phyloP scores from a whole-genome alignment of 2,888 invertebrate species.

The Germaria angustata region DNA sequence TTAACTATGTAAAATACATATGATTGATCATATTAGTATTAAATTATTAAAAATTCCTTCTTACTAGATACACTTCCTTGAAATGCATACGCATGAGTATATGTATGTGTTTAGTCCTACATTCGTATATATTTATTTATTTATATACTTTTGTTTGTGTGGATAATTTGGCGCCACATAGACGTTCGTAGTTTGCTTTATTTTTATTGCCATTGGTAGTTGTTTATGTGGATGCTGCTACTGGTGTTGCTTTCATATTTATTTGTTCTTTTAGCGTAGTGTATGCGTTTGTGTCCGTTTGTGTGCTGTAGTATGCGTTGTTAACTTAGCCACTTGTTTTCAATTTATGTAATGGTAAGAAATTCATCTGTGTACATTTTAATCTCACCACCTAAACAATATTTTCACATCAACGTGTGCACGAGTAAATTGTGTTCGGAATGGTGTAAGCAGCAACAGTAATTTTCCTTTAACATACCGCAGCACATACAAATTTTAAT shows the following conservation, averaged over 20 bases:
- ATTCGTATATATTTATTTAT: background rate
- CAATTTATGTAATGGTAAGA: slow-evolving; percentile 11
- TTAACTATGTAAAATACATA: too few species aligned
- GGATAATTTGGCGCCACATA: slow-evolving; percentile 57
- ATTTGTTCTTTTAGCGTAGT: background rate
- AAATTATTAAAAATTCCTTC: too few species aligned
- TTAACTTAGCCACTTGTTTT: slow-evolving; percentile 14
- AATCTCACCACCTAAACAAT: background rate
- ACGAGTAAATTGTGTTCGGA: too few species aligned
- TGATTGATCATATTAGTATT: too few species aligned
- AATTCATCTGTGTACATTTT: background rate
- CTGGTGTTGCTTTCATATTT: slow-evolving; percentile 11
- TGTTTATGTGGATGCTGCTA: slow-evolving; percentile 27
- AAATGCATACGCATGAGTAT: background rate
- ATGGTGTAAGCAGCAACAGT: too few species aligned
- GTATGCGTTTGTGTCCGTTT: background rate
- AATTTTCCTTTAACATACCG: too few species aligned
- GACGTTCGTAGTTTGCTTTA: slow-evolving; percentile 60
- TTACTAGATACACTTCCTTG: too few species aligned
- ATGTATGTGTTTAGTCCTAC: too few species aligned
- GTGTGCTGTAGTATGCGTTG: background rate
- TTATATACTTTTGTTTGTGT: slow-evolving; percentile 13
- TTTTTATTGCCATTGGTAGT: slow-evolving; percentile 38
- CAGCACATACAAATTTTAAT: too few species aligned
- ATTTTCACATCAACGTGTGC: too few species aligned